These are phyloP conservation scores for Drosophila atripex DNA, from an alignment of 2,888 invertebrate genomes.

Conservation along the genomic window DNA sequence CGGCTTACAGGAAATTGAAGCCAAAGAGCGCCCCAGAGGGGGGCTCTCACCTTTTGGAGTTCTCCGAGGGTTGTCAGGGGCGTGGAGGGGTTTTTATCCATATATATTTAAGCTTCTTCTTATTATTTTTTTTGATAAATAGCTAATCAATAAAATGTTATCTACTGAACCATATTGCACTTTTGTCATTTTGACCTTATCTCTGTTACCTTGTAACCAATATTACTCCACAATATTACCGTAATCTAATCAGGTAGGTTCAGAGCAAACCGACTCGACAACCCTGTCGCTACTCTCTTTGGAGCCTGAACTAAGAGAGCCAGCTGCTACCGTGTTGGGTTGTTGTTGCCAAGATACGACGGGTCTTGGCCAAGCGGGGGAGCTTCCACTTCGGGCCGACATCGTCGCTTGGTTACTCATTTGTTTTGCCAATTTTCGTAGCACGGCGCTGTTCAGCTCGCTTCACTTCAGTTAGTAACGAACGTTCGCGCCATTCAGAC, in stretches of 20 bases:
- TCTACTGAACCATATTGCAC: slow-evolving; percentile 14
- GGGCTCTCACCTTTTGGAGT: slow-evolving; percentile 8
- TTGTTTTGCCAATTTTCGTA: slow-evolving; percentile 78
- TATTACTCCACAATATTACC: slow-evolving; percentile 2
- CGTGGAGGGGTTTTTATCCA: background rate
- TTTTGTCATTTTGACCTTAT: slow-evolving; percentile 18
- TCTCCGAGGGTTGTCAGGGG: slow-evolving; percentile 14
- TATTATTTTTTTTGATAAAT: background rate
- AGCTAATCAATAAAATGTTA: background rate
- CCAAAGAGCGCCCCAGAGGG: slow-evolving; percentile 18
- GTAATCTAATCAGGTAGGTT: slow-evolving; percentile 23
- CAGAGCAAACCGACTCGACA: slow-evolving; percentile 3
- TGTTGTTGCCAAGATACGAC: slow-evolving; percentile 71
- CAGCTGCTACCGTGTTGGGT: slow-evolving; percentile 21
- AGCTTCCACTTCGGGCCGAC: slow-evolving; percentile 7
- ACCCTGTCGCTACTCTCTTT: slow-evolving; percentile 30
- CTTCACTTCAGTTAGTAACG: slow-evolving; percentile 65
- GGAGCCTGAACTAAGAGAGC: slow-evolving; percentile 16
- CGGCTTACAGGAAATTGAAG: slow-evolving; percentile 20
- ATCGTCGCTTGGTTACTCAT: slow-evolving; percentile 75
- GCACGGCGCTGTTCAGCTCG: slow-evolving; percentile 21
- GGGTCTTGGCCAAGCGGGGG: slow-evolving; percentile 43
- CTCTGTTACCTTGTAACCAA: slow-evolving; percentile 46
- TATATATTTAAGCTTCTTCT: background rate
- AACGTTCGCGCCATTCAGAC: slow-evolving; percentile 75